These are phyloP conservation scores for Cisticola juncidis DNA, from an alignment of 2,113 vertebrate species.

Conservation along the genomic window DNA sequence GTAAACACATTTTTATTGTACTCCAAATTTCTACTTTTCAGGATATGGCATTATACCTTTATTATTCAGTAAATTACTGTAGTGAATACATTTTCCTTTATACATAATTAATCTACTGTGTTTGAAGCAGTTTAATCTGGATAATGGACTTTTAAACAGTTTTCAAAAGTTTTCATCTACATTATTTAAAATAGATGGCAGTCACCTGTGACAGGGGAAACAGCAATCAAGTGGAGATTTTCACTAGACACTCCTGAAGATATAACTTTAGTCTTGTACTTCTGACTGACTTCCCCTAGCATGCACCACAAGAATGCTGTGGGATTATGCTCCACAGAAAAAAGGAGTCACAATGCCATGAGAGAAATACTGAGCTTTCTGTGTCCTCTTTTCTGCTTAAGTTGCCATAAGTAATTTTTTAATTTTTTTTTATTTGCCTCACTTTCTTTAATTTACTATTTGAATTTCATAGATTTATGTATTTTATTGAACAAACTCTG, in stretches of 20 bases:
- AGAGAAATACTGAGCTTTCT: not conserved
- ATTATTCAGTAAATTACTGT: not conserved
- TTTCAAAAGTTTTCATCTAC: not conserved
- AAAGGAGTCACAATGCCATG: not conserved
- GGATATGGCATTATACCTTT: not conserved
- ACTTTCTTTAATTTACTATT: not conserved
- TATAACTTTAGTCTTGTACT: not conserved
- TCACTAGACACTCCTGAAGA: not conserved
- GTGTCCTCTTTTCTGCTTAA: not conserved
- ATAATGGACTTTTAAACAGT: slow-evolving; percentile 2
- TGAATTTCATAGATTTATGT: not conserved
- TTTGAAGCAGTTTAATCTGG: not conserved
- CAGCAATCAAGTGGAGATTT: not conserved
- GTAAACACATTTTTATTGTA: not conserved
- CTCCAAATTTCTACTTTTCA: not conserved
- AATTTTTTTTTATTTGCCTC: not conserved
- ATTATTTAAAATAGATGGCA: slow-evolving; percentile 16
- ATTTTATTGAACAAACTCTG: not conserved
- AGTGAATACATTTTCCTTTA: not conserved
- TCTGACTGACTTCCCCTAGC: not conserved
- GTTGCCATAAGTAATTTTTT: not conserved
- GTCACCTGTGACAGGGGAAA: not conserved
- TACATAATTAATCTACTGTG: not conserved
- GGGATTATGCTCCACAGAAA: not conserved
- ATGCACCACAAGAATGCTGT: not conserved